Evolutionary conservation across 1,140 invertebrate species (phyloP).

Genomic region (Ectropis grisescens): DNA sequence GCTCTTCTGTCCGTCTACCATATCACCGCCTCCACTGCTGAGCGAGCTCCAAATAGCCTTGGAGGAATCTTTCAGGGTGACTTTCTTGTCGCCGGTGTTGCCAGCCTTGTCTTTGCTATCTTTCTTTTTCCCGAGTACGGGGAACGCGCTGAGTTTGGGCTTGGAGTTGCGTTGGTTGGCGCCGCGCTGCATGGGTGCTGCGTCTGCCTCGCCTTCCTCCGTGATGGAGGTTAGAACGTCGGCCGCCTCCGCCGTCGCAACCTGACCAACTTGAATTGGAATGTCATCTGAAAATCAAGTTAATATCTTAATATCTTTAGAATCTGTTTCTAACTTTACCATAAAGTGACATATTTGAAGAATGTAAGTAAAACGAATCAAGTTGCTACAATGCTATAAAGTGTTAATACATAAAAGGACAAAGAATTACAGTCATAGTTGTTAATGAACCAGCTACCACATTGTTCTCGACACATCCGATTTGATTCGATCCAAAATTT

Average conservation of each 20-base stretch:
- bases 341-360: not conserved
- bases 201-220: conserved; percentile 57
- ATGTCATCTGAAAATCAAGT: conserved; percentile 64
- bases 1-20: conserved; percentile 47
- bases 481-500: too few relatives aligned
- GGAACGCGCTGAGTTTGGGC: conserved; percentile 55
- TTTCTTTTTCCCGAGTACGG: conserved; percentile 62
- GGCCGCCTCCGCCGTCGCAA: conserved; percentile 41
- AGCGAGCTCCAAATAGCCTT: conserved; percentile 58
- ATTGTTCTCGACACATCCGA: too few relatives aligned
- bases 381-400: too few relatives aligned
- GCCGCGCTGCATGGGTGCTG: conserved; percentile 48
- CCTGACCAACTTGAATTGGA: conserved; percentile 62
- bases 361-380: too few relatives aligned
- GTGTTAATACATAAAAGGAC: too few relatives aligned
- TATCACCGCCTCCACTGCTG: conserved; percentile 48
- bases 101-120: conserved; percentile 51
- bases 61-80: conserved; percentile 49
- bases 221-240: conserved; percentile 62
- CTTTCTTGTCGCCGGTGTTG: conserved; percentile 45
- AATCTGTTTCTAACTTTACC: too few relatives aligned
- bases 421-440: too few relatives aligned
- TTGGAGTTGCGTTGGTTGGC: conserved; percentile 50
- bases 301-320: too few relatives aligned
- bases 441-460: too few relatives aligned